These are phyloP conservation scores for Acrobasis suavella DNA, from an alignment of 2,888 invertebrate genomes.

Conservation along the genomic window DNA sequence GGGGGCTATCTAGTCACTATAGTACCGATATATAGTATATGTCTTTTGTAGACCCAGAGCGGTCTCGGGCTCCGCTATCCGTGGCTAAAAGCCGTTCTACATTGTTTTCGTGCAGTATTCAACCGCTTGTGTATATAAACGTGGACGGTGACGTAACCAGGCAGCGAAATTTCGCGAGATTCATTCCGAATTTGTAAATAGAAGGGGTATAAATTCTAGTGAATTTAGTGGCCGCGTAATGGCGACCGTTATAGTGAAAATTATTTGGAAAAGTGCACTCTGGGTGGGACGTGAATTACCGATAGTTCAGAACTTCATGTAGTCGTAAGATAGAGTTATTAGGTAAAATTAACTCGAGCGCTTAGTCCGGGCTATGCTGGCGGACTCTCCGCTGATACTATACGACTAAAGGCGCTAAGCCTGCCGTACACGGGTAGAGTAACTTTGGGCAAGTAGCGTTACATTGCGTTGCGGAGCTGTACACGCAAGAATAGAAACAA, in stretches of 20 bases:
- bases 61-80: conserved; percentile 33
- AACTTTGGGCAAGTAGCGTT: too few relatives aligned
- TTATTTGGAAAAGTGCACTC: conserved; percentile 58
- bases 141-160: conserved; percentile 26
- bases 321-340: conserved; percentile 63
- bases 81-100: conserved; percentile 51
- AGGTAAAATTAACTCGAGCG: conserved; percentile 36
- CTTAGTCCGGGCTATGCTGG: conserved; percentile 24
- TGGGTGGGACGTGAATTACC: conserved; percentile 46
- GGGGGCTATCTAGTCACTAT: conserved; percentile 76
- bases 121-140: conserved; percentile 63
- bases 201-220: conserved; percentile 49
- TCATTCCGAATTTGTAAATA: conserved; percentile 60
- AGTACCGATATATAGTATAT: conserved; percentile 49
- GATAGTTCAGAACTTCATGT: conserved; percentile 60
- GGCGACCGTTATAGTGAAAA: conserved; percentile 60
- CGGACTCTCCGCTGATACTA: conserved; percentile 13
- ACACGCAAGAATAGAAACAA: too few relatives aligned
- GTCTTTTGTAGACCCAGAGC: conserved; percentile 38
- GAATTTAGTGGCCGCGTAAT: conserved; percentile 56
- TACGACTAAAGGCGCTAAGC: conserved; percentile 43
- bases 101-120: conserved; percentile 56
- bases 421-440: too few relatives aligned
- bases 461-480: too few relatives aligned
- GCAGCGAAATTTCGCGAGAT: conserved; percentile 32